Evolutionary conservation across 2,797 vertebrate genomes (phyloP), one percentile per base, ranked within the genome.

Genomic region (Podarcis lilfordi): DNA sequence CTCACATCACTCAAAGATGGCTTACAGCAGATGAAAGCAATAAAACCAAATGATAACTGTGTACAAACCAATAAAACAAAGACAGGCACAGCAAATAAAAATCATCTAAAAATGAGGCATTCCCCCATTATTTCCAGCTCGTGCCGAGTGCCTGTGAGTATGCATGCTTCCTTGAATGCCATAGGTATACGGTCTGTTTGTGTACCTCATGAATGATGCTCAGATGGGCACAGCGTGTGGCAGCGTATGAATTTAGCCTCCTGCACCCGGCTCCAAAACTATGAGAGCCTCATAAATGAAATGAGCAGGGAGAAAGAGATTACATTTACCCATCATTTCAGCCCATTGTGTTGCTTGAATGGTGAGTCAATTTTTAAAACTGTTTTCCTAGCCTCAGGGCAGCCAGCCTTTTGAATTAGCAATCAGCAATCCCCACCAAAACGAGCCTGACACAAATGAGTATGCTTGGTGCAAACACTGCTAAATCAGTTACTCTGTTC

Each of bases 301-400:
- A 76, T 17, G 59, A 27, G 77, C 89, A 80, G 69, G 0, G 91
- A 59, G 45, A 88, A 37, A 87, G 45, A 91, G 59, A 91, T 88
- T 84, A 90, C 61, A 76, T 35, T 79, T 88, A 85, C 72, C 79
- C 82, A 74, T 83, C 86, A 90, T 89, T 23, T 82, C 80, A 82
- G 82, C 64, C 59, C 8, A 82, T 81, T 87, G 72, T 88, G n/a
- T 88, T 88, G 74, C 37, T 71, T 81, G 78, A 85, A 85, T 35
- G 64, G 35, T 45, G 69, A 86, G 82, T 86, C 66, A 84, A 61
- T 87, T 91, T 92, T 89, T 17, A 55, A 71, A 91, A 88, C 88
- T 50, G 19, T 50, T 93, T 72, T 89, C 83, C 87, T 82, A 86
- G 87, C 88, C 80, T 84, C n/a, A 78, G 86, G 87, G 85, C 88